Base-by-base conservation (phyloP, 1,140 invertebrate species). In the Cotesia vestalis region DNA sequence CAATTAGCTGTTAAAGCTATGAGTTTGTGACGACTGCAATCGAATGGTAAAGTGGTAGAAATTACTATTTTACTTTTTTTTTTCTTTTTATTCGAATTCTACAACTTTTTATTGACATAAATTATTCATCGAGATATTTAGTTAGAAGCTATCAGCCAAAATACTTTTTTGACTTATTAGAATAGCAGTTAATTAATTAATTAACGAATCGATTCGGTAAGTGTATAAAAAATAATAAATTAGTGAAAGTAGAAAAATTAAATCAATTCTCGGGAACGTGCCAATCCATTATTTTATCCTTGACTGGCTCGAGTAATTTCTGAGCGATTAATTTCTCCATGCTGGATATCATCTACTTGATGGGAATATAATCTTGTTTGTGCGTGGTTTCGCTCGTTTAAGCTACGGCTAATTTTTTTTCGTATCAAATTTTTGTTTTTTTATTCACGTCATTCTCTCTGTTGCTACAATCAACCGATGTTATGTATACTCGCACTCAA, bases 311-410 rank as follows among this genome's bases (percentile, higher is more conserved):
- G 67, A 61, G 73, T 51, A 71, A 71, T 76, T 77, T 74, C 68
- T 76, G 72, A 66, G 6, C 69, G 66, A 74, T 75, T 75, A 73
- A 73, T 77, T 66, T 71, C 60, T 57, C 59, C 34, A 62, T 57
- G 34, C 64, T 59, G 57, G 52, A 61, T 61, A 69, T 73, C 55
- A 40, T 76, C 72, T 61, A 77, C 72, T 79, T 84, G 80, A 84
- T 79, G 82, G 81, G 79, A 83, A 80, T 81, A 82, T 83, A 84
- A 84, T 84, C 78, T 82, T 78, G 72, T 72, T 75, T 79, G 79
- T 81, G 81, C 81, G 81, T 82, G 80, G 78, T 79, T 75, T 77
- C 75, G 78, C 76, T 79, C 77, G 73, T 78, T 77, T 71, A 53
- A 27, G 46, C 51, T 64, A 78, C 12, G 53, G 20, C n/a, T 78